These are phyloP conservation scores for Chrysolophus pictus DNA, from an alignment of 2,797 vertebrate species.

Conservation along the genomic window DNA sequence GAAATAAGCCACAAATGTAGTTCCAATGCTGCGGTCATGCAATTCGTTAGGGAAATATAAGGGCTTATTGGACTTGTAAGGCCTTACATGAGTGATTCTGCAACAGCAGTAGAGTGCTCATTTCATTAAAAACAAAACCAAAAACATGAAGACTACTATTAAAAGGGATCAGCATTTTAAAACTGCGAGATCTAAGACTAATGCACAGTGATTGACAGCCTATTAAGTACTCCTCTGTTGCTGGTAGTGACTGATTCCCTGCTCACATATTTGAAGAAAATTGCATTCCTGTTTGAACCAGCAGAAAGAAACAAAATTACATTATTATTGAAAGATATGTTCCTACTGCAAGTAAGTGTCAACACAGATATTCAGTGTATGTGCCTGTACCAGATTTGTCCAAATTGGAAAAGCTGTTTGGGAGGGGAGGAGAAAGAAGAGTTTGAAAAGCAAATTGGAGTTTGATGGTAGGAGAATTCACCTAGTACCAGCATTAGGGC, in stretches of 20 bases:
- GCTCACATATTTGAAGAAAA: slow-evolving; percentile 32
- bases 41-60: not conserved
- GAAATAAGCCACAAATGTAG: not conserved
- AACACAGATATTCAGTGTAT: not conserved
- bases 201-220: not conserved
- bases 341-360: not conserved
- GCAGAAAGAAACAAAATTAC: not conserved
- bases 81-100: slow-evolving; percentile 19
- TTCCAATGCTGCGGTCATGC: not conserved
- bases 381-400: not conserved
- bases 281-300: not conserved
- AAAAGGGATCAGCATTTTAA: not conserved
- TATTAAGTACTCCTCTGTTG: not conserved
- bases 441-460: not conserved
- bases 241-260: slow-evolving; percentile 15
- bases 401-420: not conserved
- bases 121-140: slow-evolving; percentile 23
- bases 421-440: not conserved
- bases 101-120: not conserved
- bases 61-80: not conserved
- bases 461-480: not conserved
- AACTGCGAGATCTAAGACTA: slow-evolving; percentile 12
- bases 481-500: not conserved
- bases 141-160: slow-evolving; percentile 18
- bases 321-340: not conserved